Evolutionary conservation across 2,888 invertebrate genomes (phyloP).

Genomic region (Thereva unica): DNA sequence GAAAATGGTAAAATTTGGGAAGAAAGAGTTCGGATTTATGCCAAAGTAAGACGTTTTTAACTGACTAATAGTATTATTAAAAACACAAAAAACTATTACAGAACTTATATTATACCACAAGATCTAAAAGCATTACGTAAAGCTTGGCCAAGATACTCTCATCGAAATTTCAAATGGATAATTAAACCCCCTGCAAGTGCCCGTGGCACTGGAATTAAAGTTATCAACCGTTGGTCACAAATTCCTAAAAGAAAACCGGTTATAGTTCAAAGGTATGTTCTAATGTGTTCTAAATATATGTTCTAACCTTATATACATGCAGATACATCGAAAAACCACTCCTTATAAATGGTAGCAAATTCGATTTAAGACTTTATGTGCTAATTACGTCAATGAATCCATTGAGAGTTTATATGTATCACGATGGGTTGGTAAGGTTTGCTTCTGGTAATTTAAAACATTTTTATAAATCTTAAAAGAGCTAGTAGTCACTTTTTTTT

Average conservation of each 20-base stretch:
- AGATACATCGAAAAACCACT: constrained; percentile 80
- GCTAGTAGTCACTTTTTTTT: constrained; percentile 18
- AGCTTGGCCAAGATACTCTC: constrained; percentile 81
- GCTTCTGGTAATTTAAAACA: constrained; percentile 74
- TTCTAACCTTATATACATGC: constrained; percentile 4
- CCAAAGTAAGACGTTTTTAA: constrained; percentile 61
- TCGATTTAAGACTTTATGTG: constrained; percentile 95
- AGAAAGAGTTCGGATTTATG: constrained; percentile 83
- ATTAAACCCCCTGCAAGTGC: constrained; percentile 98
- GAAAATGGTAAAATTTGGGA: constrained; percentile 61
- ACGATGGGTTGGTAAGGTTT: constrained; percentile 94
- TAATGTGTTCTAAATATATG: background rate
- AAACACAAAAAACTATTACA: constrained; percentile 44
- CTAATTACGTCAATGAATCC: constrained; percentile 95
- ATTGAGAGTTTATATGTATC: constrained; percentile 88
- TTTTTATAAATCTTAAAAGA: constrained; percentile 1
- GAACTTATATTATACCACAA: constrained; percentile 89
- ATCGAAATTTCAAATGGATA: constrained; percentile 86
- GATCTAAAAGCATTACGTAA: constrained; percentile 80
- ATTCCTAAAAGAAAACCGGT: constrained; percentile 89
- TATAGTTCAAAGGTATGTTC: constrained; percentile 77
- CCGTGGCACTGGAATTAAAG: constrained; percentile 92
- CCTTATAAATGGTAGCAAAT: constrained; percentile 93
- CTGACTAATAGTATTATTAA: background rate
- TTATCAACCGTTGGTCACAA: constrained; percentile 91